Evolutionary conservation across 2,888 invertebrate genomes (phyloP).

Genomic region (Acanthoscelides obtectus): DNA sequence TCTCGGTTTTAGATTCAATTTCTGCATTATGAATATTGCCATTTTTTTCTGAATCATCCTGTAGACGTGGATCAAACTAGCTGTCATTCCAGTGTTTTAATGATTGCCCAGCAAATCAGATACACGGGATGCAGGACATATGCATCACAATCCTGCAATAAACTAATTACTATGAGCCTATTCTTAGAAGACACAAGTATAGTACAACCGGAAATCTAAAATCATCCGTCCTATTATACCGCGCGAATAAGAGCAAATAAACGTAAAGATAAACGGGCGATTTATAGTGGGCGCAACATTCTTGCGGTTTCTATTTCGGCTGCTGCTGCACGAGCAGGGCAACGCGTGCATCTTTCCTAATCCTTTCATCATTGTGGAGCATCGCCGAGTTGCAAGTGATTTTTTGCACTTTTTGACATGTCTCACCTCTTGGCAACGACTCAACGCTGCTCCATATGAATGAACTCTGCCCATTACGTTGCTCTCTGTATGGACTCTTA

Average conservation of each 20-base stretch:
- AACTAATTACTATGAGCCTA: not conserved
- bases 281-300: conserved; percentile 20
- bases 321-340: not conserved
- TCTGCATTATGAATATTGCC: too few relatives aligned
- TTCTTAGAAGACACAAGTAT: not conserved
- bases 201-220: not conserved
- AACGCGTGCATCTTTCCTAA: conserved; percentile 27
- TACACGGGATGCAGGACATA: too few relatives aligned
- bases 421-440: conserved; percentile 32
- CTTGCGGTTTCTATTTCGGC: conserved; percentile 29
- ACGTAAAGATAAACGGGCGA: conserved; percentile 12
- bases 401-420: conserved; percentile 19
- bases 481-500: not conserved
- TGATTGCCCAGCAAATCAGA: too few relatives aligned
- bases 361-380: conserved; percentile 32
- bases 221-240: not conserved
- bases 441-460: conserved; percentile 36
- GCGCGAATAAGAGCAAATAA: not conserved
- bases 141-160: not conserved
- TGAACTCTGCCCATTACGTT: conserved; percentile 31
- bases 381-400: conserved; percentile 16
- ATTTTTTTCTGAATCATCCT: too few relatives aligned
- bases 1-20: too few relatives aligned
- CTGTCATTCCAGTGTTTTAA: too few relatives aligned
- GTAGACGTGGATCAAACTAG: too few relatives aligned